Conservation (phyloP, 2,113 vertebrate species). For the Scolopax mira region DNA sequence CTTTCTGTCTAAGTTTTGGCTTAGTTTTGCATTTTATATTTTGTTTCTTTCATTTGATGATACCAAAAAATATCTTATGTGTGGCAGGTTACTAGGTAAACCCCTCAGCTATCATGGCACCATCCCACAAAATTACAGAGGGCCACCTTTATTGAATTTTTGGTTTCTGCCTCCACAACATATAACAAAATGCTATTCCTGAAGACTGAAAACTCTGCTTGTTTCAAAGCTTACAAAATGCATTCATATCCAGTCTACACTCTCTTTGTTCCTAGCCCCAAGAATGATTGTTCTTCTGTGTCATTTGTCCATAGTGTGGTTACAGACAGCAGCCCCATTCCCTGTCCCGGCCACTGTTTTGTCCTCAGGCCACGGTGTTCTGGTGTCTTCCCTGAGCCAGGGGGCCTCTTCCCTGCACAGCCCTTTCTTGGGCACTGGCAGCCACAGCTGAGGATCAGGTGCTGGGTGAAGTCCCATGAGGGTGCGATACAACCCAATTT, state of each 20-base stretch:
- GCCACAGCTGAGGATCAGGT: not conserved
- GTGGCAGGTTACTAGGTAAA: not conserved
- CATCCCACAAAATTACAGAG: not conserved
- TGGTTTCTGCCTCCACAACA: not conserved
- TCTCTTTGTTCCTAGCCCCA: not conserved
- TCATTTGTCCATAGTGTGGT: not conserved
- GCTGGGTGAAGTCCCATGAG: not conserved
- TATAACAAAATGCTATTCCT: not conserved
- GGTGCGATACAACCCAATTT: not conserved
- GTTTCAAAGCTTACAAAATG: not conserved
- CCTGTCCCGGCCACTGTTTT: rapidly evolving
- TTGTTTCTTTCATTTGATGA: not conserved
- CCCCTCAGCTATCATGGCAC: not conserved
- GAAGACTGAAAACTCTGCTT: not conserved
- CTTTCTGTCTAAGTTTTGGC: not conserved
- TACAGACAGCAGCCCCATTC: not conserved
- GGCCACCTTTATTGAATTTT: not conserved
- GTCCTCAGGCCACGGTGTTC: not conserved
- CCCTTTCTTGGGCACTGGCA: not conserved
- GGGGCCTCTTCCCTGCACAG: rapidly evolving
- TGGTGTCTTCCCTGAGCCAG: not conserved
- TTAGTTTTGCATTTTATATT: not conserved
- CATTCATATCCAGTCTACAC: not conserved
- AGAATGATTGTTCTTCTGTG: not conserved
- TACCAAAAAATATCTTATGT: not conserved